These are phyloP conservation scores for Apus apus DNA, from an alignment of 2,113 vertebrate genomes.

Conservation along the genomic window DNA sequence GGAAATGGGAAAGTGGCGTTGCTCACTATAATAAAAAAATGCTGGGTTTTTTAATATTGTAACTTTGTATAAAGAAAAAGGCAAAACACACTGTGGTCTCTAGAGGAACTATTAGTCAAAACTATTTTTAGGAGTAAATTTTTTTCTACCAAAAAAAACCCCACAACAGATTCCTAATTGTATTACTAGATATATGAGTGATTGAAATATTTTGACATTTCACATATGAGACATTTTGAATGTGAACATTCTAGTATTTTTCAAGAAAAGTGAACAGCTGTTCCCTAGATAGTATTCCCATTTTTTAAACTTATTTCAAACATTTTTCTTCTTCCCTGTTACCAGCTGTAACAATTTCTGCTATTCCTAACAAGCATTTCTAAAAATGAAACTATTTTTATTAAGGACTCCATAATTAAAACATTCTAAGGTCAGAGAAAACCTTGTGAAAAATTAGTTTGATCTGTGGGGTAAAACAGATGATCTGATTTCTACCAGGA, in stretches of 20 bases:
- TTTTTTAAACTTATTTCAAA: background rate
- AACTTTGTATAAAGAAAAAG: background rate
- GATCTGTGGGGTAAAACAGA: background rate
- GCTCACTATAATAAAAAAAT: background rate
- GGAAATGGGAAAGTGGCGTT: background rate
- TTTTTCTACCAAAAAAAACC: accelerated
- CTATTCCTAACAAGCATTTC: background rate
- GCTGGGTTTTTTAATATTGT: accelerated
- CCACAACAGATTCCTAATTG: background rate
- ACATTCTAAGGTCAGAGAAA: background rate
- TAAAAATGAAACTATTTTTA: background rate
- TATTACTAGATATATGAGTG: background rate
- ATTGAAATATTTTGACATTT: slow-evolving; percentile 10
- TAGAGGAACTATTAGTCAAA: background rate
- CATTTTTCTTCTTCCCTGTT: background rate
- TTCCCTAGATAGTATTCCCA: background rate
- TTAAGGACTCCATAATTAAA: background rate
- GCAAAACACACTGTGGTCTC: background rate
- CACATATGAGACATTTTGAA: background rate
- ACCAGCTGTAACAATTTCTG: background rate
- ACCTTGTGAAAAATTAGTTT: background rate
- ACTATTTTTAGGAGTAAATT: background rate
- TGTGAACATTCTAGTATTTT: background rate
- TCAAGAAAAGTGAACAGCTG: background rate
- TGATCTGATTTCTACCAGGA: background rate